These are phyloP conservation scores for Australoheros facetus DNA, from an alignment of 2,797 vertebrate genomes.

Conservation along the genomic window DNA sequence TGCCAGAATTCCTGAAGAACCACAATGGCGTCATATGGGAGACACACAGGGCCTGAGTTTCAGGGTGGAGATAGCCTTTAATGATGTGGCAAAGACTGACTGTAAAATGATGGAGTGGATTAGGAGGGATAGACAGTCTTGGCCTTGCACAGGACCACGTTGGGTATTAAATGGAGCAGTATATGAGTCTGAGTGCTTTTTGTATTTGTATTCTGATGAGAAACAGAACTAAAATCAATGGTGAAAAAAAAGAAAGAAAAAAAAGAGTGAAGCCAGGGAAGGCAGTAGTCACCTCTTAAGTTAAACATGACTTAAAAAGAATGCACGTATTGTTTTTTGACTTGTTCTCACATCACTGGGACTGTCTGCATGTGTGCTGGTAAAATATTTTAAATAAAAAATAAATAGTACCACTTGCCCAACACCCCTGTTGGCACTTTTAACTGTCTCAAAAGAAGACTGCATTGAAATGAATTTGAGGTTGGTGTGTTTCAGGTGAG, in stretches of 20 bases:
- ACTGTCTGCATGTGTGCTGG: neutral
- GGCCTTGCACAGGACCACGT: neutral
- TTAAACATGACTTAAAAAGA: constrained; percentile 16
- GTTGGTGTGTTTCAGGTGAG: constrained; percentile 14
- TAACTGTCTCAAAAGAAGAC: constrained; percentile 26
- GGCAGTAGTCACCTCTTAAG: neutral
- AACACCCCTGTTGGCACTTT: constrained; percentile 25
- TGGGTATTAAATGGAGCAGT: constrained; percentile 26
- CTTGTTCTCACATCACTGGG: neutral
- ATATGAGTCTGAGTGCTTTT: constrained; percentile 1
- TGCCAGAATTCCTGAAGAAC: constrained; percentile 59
- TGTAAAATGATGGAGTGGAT: constrained; percentile 39
- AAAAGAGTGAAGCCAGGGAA: neutral
- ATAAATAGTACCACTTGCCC: constrained; percentile 14
- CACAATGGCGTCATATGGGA: constrained; percentile 63
- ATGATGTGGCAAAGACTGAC: constrained; percentile 52
- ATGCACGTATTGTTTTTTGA: neutral
- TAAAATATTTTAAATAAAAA: constrained; percentile 40
- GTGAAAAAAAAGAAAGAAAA: no score
- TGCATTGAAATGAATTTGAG: neutral
- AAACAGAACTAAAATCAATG: constrained; percentile 43
- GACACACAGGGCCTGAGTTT: constrained; percentile 29
- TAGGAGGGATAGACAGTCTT: constrained; percentile 14
- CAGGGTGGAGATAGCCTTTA: constrained; percentile 42
- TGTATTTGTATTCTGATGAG: constrained; percentile 40